Evolutionary conservation across 2,797 vertebrate genomes (phyloP).

Genomic region (Anableps anableps): DNA sequence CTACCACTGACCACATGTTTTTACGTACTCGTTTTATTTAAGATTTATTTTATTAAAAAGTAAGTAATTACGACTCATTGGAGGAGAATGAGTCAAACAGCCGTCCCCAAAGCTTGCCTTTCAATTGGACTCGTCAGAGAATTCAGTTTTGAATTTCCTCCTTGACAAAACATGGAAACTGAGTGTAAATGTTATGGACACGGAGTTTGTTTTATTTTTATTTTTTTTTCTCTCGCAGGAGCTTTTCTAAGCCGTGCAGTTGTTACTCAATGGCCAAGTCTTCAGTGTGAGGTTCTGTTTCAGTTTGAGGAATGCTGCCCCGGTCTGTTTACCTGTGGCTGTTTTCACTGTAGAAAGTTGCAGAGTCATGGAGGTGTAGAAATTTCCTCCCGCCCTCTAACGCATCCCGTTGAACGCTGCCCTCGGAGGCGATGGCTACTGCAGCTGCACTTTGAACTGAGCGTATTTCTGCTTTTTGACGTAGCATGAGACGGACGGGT

Average conservation of each 20-base stretch:
- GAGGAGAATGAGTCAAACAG: neutral
- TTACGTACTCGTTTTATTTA: neutral
- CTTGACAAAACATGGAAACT: neutral
- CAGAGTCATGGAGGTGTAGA: conserved; percentile 78
- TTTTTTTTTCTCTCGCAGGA: neutral
- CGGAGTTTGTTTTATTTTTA: too few relatives aligned
- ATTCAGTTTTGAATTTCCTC: neutral
- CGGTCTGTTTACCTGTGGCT: neutral
- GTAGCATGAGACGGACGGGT: neutral
- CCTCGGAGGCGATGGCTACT: conserved; percentile 9
- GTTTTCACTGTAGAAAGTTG: conserved; percentile 55
- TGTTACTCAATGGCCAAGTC: neutral
- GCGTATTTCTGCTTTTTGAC: conserved; percentile 7
- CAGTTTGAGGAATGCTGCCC: neutral
- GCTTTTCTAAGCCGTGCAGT: neutral
- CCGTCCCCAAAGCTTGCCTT: neutral
- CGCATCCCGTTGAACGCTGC: conserved; percentile 27
- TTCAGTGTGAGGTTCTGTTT: neutral
- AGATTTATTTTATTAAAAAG: neutral
- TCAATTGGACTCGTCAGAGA: neutral
- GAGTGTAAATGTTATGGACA: neutral
- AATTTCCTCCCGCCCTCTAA: conserved; percentile 26
- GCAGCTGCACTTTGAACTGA: neutral
- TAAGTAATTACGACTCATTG: neutral
- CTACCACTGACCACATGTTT: too few relatives aligned